Base-by-base conservation (phyloP, 1,140 invertebrate genomes). In the Philopotamus ludificatus region DNA sequence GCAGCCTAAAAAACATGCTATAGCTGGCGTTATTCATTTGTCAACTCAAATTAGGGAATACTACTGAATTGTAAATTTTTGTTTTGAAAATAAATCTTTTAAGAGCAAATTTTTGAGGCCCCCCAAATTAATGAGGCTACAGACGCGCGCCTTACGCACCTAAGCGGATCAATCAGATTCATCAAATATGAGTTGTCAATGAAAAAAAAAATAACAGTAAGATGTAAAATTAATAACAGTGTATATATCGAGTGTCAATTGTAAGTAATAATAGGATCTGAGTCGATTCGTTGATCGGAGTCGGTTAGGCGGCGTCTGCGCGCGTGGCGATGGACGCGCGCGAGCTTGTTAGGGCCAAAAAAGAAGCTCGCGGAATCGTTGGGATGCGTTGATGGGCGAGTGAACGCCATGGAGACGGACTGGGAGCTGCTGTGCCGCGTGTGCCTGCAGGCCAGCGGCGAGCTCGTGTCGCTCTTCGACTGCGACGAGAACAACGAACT, bases 391-490 rank as follows among this genome's bases (percentile, higher is more conserved):
- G 49, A 8, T 7, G 18, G 22, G 22, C 16, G 18, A 25, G 21
- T 9, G 9, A 16, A 47, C 7, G 44, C 15, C 16, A 28, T 12
- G 2, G 20, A 25, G 15, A 3, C 20, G 22, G 51, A 25, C 22
- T 81, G 83, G 79, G 78, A 82, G 76, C 74, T 79, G 75, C 81
- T 83, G 47, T 85, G 83, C 70, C 73, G 83, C 50, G 76, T 84
- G 65, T 85, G 83, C 70, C 71, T 85, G 60, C 79, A 81, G 67
- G 79, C 77, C 51, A 81, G 82, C 44, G 26, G n/a, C 45, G 78
- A 80, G 70, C 79, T 81, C 74, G 79, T 79, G 57, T 81, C 80
- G n/a, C 74, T 83, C 1, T 84, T 82, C 69, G 78, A 80, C 74
- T 79, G 77, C 72, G 82, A 83, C 64, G 76, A 81, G 77, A 75